Percentiles rank a stretch among this genome's conserved stretches.
phyloP scores from a whole-genome alignment of 2,113 vertebrate species.

The Ia io region DNA sequence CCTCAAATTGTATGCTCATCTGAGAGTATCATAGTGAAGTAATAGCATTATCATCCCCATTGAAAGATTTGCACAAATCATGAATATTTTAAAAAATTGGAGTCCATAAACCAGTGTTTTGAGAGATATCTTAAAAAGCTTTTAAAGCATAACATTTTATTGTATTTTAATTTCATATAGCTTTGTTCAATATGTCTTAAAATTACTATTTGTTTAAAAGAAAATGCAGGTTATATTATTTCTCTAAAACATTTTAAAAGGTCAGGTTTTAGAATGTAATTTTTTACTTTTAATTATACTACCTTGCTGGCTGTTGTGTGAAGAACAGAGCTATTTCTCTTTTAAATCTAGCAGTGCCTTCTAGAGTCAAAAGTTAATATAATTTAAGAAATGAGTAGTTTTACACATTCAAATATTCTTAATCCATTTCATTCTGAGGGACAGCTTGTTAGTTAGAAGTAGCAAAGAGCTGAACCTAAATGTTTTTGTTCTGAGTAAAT shows the following conservation, averaged over 20 bases:
- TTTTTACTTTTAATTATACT: not conserved
- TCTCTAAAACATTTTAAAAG: constrained; percentile 17
- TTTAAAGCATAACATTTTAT: not conserved
- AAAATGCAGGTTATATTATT: constrained; percentile 1
- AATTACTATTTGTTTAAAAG: not conserved
- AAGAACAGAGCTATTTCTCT: not conserved
- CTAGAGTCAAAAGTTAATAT: constrained; percentile 39
- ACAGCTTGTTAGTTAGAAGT: not conserved
- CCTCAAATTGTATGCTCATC: not conserved
- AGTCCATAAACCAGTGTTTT: not conserved
- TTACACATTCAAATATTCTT: constrained; percentile 7
- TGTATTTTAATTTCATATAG: constrained; percentile 31
- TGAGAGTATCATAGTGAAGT: not conserved
- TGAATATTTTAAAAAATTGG: not conserved
- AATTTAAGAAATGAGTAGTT: not conserved
- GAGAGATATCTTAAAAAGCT: not conserved
- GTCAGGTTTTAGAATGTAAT: not conserved
- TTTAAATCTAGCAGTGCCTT: constrained; percentile 36
- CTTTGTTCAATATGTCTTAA: constrained; percentile 20
- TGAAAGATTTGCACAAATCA: not conserved
- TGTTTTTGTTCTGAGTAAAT: constrained; percentile 33
- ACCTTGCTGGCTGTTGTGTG: not conserved
- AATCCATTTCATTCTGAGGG: not conserved
- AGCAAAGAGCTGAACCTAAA: not conserved
- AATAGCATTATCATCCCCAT: not conserved